These are phyloP conservation scores for Brotula barbata DNA, from an alignment of 2,797 vertebrate genomes.

Conservation along the genomic window DNA sequence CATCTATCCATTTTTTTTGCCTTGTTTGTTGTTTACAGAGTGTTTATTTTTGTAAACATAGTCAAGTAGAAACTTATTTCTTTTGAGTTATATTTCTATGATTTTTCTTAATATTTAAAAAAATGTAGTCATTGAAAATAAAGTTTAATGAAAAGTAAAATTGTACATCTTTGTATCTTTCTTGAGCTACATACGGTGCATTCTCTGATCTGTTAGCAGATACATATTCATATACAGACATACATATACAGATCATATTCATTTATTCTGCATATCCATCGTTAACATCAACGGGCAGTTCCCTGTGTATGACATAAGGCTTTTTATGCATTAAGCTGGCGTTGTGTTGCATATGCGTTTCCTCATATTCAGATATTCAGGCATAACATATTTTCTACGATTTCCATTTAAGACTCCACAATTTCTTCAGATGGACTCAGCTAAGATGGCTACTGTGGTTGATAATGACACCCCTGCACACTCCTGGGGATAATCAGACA, in stretches of 20 bases:
- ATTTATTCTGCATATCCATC: background rate
- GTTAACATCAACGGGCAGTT: no score
- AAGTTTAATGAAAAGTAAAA: no score
- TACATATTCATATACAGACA: background rate
- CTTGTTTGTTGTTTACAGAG: no score
- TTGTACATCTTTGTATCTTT: background rate
- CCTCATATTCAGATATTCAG: slow-evolving; percentile 35
- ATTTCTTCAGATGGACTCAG: slow-evolving; percentile 68
- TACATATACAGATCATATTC: background rate
- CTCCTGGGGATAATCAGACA: slow-evolving; percentile 76
- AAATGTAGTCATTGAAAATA: no score
- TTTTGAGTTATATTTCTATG: no score
- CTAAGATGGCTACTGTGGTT: slow-evolving; percentile 63
- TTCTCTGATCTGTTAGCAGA: background rate
- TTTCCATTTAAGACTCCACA: slow-evolving; percentile 55
- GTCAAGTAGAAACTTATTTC: no score
- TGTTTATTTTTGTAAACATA: no score
- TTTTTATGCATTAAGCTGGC: background rate
- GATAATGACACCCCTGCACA: slow-evolving; percentile 76
- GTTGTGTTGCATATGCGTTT: slow-evolving; percentile 15
- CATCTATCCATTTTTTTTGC: no score
- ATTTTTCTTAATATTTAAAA: no score
- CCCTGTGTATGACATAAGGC: no score
- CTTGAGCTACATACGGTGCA: background rate
- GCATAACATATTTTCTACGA: slow-evolving; percentile 43